Conservation (phyloP, 1,140 invertebrate genomes). For the Semibalanus balanoides region DNA sequence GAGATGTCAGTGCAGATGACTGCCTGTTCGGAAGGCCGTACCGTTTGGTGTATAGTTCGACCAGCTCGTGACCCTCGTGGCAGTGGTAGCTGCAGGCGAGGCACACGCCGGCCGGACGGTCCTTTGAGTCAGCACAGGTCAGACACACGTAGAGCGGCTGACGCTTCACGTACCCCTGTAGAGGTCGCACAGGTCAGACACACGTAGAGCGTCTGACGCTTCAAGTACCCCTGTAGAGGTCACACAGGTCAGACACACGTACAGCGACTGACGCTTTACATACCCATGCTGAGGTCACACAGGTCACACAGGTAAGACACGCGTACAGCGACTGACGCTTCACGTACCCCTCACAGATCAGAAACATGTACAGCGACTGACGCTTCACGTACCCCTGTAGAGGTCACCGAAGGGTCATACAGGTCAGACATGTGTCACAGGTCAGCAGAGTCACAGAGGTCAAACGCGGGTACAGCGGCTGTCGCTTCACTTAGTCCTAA, state of each 20-base stretch:
- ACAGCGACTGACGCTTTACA: slow-evolving; percentile 81
- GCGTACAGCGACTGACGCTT: background rate
- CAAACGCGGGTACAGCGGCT: no score
- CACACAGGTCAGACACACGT: slow-evolving; percentile 82
- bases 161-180: slow-evolving; percentile 78
- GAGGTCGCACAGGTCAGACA: slow-evolving; percentile 19
- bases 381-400: slow-evolving; percentile 79
- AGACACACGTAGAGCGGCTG: slow-evolving; percentile 91
- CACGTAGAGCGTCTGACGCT: background rate
- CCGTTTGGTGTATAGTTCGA: slow-evolving; percentile 95
- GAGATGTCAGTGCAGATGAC: no score
- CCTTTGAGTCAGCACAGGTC: slow-evolving; percentile 58
- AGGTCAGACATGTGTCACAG: no score
- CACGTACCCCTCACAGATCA: slow-evolving; percentile 50
- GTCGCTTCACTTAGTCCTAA: no score
- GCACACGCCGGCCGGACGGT: slow-evolving; percentile 66
- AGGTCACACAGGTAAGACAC: background rate
- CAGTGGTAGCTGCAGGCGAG: slow-evolving; percentile 87
- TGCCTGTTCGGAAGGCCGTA: slow-evolving; percentile 18
- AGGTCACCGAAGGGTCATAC: no score
- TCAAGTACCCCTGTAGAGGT: background rate
- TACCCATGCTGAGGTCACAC: slow-evolving; percentile 57
- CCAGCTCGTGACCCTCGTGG: slow-evolving; percentile 88
- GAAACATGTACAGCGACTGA: slow-evolving; percentile 88
- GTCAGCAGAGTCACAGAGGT: no score